Conservation (phyloP, 2,113 vertebrate species). For the Lophotis ruficrista region DNA sequence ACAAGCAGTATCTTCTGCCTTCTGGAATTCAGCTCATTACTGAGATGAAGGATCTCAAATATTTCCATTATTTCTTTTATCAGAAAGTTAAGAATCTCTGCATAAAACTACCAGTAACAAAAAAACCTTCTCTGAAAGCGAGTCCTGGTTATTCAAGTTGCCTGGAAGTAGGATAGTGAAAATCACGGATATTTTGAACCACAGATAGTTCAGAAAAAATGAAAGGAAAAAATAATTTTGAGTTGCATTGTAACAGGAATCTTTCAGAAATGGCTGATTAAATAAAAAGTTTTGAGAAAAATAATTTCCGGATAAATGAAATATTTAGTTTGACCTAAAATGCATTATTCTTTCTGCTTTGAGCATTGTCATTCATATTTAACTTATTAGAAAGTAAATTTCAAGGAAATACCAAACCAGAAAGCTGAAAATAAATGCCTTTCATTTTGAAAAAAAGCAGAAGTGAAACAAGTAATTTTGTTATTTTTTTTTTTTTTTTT, state of each 20-base stretch:
- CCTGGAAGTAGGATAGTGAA: not conserved
- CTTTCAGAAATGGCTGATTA: not conserved
- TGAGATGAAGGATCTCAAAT: not conserved
- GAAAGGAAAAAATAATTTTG: not conserved
- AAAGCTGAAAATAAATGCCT: not conserved
- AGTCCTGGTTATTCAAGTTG: not conserved
- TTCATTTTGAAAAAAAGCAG: not conserved
- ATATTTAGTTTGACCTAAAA: not conserved
- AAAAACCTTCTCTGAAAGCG: not conserved
- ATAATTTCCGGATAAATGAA: not conserved
- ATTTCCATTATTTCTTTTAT: conserved; percentile 1
- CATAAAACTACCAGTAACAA: not conserved
- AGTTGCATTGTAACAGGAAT: not conserved
- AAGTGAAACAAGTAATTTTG: not conserved
- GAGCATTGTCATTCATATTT: not conserved
- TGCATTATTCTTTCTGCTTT: not conserved
- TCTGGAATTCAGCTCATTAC: not conserved
- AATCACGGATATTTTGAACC: not conserved
- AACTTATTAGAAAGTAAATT: not conserved
- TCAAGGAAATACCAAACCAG: not conserved
- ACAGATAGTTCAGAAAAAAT: not conserved
- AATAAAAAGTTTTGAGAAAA: not conserved
- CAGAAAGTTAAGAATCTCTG: not conserved
- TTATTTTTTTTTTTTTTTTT: not conserved
- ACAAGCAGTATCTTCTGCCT: not conserved